Base-by-base conservation (phyloP, 2,797 vertebrate genomes). In the Helostoma temminkii region DNA sequence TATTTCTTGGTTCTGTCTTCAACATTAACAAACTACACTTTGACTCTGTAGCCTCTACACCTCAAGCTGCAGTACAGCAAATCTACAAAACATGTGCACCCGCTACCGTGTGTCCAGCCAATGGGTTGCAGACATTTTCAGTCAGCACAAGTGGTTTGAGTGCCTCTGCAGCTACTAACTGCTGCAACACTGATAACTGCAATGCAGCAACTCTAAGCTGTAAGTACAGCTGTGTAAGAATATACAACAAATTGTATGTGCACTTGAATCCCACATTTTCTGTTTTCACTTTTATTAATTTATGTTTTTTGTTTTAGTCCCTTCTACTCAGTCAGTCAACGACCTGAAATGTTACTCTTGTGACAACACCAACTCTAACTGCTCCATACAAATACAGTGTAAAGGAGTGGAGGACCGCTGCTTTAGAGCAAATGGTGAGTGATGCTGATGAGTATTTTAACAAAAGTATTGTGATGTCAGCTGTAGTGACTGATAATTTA, bases 181-280 rank as follows among this genome's bases (percentile, higher is more conserved):
- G 79, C 56, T 86, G 81, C 59, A 24, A 62, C 71, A 59, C 61
- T 7, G n/a, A 74, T 24, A 15, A 61, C 58, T 86, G 84, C 55
- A 84, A 86, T 36, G 0, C 43, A 11, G 15, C 0, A 12, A 54
- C 7, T 57, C 25, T 25, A 1, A 0, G 46, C 1, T 2, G 81
- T 86, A 32, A 52, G 67, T 34, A 15, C 9, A 56, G 11, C 30
- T 32, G n/a, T n/a, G n/a, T n/a, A 12, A 34, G 24, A 15, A 16
- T 4, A 15, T 22, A 11, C 46, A 28, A 2, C 3, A 10, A 11
- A 4, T 16, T 39, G 12, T n/a, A n/a, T n/a, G n/a, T n/a, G n/a
- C 3, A 15, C 5, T 16, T 14, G 14, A 5, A 16, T 22, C 4
- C 1, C 3, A 16, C 7, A 11, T 21, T 0, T 59, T 53, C 4